A percentile compares a stretch with the other conserved stretches of the same genome.
Conservation (phyloP, 1,140 invertebrate genomes). For the Sesamia nonagrioides region DNA sequence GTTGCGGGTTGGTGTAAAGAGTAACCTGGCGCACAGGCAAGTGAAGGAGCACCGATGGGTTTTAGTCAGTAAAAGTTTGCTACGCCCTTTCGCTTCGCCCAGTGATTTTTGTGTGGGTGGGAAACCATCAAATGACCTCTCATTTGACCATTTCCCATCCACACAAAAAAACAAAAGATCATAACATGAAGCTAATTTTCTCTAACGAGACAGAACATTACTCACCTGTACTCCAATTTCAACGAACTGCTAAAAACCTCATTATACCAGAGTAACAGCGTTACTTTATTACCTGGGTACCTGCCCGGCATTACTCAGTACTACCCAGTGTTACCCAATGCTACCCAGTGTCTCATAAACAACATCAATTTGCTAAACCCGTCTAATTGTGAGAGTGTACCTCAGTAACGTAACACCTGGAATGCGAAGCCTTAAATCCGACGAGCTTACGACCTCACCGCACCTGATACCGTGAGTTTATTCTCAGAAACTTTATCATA, state of each 20-base stretch:
- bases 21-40: no score
- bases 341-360: slow-evolving; percentile 47
- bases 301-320: not conserved
- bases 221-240: slow-evolving; percentile 17
- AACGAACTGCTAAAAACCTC: slow-evolving; percentile 26
- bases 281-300: no score
- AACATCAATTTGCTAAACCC: slow-evolving; percentile 49
- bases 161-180: no score
- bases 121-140: no score
- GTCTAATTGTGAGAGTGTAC: slow-evolving; percentile 53
- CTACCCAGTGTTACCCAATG: slow-evolving; percentile 16
- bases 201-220: slow-evolving; percentile 1
- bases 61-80: no score
- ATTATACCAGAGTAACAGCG: slow-evolving; percentile 29
- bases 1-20: no score
- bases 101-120: no score
- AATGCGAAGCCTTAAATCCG: slow-evolving; percentile 58
- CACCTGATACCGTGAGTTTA: slow-evolving; percentile 57
- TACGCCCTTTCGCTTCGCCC: no score
- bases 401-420: slow-evolving; percentile 52
- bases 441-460: slow-evolving; percentile 52
- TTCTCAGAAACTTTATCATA: slow-evolving; percentile 24
- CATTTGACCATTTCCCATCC: no score
- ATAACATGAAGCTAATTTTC: not conserved
- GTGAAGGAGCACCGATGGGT: no score